Conservation (phyloP, 2,797 vertebrate species). For the Lagocephalus sceleratus region DNA sequence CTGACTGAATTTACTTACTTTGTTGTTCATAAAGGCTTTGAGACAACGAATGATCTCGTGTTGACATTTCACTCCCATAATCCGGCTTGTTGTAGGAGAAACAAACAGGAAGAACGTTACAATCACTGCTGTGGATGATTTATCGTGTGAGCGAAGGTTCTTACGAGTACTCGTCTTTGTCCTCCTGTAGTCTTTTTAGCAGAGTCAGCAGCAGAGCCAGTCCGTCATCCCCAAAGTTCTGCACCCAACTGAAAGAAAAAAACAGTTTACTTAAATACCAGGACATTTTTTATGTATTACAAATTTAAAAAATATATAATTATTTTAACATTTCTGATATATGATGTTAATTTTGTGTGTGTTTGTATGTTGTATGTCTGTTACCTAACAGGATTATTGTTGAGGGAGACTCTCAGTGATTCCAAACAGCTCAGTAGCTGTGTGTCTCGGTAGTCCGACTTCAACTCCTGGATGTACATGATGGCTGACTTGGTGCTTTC, state of each 20-base stretch:
- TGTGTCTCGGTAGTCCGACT: conserved; percentile 75
- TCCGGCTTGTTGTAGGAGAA: conserved; percentile 35
- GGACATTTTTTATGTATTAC: background rate
- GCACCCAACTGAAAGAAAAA: conserved; percentile 83
- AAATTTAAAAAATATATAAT: too few species aligned
- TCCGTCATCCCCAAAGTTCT: conserved; percentile 89
- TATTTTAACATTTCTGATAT: background rate
- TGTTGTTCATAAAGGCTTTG: conserved; percentile 96
- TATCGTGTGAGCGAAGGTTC: conserved; percentile 10
- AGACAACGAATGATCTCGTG: conserved; percentile 93
- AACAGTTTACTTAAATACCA: too few species aligned
- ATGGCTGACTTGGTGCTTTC: conserved; percentile 85
- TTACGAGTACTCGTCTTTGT: conserved; percentile 79
- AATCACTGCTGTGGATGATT: background rate
- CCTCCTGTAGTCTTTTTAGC: conserved; percentile 83
- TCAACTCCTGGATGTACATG: conserved; percentile 90
- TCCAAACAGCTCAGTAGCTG: conserved; percentile 84
- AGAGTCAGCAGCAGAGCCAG: conserved; percentile 80
- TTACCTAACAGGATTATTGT: conserved; percentile 94
- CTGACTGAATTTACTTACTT: conserved; percentile 64
- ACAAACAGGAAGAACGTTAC: conserved; percentile 5
- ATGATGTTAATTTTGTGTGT: background rate
- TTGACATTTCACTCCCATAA: conserved; percentile 77
- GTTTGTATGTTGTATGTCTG: too few species aligned
- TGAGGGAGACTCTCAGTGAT: conserved; percentile 89